Base-by-base conservation (phyloP, 2,888 invertebrate species). In the Callinectes sapidus region DNA sequence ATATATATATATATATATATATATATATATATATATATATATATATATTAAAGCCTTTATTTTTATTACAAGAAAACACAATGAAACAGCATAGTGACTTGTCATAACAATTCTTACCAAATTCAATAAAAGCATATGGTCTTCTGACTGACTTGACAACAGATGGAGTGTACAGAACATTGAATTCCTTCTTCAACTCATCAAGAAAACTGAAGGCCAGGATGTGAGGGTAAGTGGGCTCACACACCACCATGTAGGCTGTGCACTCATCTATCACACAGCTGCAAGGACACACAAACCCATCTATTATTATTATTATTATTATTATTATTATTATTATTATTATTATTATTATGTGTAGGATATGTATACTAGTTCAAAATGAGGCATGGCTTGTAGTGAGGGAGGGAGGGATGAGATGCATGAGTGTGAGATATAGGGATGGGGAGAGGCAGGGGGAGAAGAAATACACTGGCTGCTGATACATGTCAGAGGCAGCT, bases 101-200 rank as follows among this genome's bases (percentile, higher is more conserved):
- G 48, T 48, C 8, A 48, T 48, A 61, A 16, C 61, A 61, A 28
- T 48, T 95, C 95, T 95, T 95, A 96, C 96, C 96, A 95, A 96
- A 96, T 94, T 96, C 95, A 92, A 96, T 96, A 93, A 96, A 95
- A 86, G 95, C 95, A 95, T 96, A 96, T 0, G 96, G 96, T 91
- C 96, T 95, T 87, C 95, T 95, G 28, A 95, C 95, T 89, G 95
- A 95, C 90, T 95, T 95, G 16, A 96, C 95, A 94, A 95, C 95
- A 14, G 95, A 95, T 71, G 95, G 95, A 85, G 95, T 95, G 95
- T 96, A 96, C 61, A 95, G 95, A 32, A 95, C 95, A 55, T 96
- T 95, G 92, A 96, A 96, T 94, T 96, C 96, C 94, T 95, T 95
- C 95, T 95, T 95, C 35, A 96, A 95, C 95, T 96, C 96, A 94